Percentiles rank a stretch among this genome's conserved stretches.
phyloP scores from a whole-genome alignment of 2,797 vertebrate species.

The Okamejei kenojei region DNA sequence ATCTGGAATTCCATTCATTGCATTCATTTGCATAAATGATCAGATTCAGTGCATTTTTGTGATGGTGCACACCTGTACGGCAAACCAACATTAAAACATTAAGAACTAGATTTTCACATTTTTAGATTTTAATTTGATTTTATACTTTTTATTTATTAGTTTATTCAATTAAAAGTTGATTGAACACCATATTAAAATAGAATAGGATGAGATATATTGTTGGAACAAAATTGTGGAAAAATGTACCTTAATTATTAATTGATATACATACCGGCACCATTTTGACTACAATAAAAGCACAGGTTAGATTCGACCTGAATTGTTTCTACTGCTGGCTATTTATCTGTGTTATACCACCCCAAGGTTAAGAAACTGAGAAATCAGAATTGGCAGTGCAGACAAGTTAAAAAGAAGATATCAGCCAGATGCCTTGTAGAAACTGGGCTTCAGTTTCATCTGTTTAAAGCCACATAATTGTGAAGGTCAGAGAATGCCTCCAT shows the following conservation, averaged over 20 bases:
- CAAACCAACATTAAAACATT: too few species aligned
- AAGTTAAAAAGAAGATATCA: background rate
- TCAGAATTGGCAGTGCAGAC: background rate
- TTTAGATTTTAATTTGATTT: too few species aligned
- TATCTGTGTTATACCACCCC: background rate
- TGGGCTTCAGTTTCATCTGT: background rate
- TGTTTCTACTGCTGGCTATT: background rate
- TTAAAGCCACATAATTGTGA: background rate
- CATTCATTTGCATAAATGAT: background rate
- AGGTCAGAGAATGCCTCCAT: background rate
- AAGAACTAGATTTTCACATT: too few species aligned
- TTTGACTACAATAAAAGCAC: too few species aligned
- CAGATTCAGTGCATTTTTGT: background rate
- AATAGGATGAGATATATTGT: too few species aligned
- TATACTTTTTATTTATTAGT: too few species aligned
- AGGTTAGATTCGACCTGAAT: background rate
- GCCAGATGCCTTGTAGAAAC: background rate
- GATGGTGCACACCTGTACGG: too few species aligned
- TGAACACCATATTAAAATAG: too few species aligned
- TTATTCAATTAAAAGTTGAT: too few species aligned
- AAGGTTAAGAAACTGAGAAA: background rate
- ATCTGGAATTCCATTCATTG: constrained; percentile 2
- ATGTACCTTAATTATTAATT: too few species aligned
- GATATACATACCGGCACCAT: too few species aligned
- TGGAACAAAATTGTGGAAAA: too few species aligned